These are phyloP conservation scores for Hirtodrosophila cameraria DNA, from an alignment of 2,888 invertebrate genomes.

Conservation along the genomic window DNA sequence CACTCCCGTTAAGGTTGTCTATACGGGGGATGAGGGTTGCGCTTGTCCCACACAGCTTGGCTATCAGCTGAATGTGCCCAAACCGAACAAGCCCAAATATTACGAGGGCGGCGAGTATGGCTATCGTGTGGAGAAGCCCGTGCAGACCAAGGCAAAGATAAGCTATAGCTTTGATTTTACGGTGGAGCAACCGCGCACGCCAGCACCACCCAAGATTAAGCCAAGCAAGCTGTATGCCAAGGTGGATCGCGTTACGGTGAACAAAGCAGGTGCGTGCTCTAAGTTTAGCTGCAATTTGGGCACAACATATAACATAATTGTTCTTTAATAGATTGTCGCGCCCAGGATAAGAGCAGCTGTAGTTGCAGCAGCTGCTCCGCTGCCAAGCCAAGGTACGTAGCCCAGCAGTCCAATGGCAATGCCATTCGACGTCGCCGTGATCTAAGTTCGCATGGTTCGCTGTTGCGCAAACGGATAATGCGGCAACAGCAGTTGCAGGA, in stretches of 20 bases:
- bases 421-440: conserved; percentile 76
- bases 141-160: conserved; percentile 66
- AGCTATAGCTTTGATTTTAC: conserved; percentile 80
- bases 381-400: conserved; percentile 78
- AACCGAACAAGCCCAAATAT: conserved; percentile 42
- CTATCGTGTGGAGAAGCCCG: conserved; percentile 78
- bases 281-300: not conserved
- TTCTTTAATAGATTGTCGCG: conserved; percentile 59
- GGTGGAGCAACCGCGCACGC: conserved; percentile 78
- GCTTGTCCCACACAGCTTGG: conserved; percentile 74
- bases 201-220: conserved; percentile 42
- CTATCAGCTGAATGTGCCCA: conserved; percentile 74
- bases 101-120: conserved; percentile 61
- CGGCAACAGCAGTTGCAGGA: conserved; percentile 62
- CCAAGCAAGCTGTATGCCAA: conserved; percentile 70
- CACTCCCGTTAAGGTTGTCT: conserved; percentile 71
- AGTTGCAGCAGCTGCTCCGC: conserved; percentile 56
- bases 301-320: not conserved
- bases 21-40: conserved; percentile 78
- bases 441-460: conserved; percentile 46
- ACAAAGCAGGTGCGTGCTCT: conserved; percentile 70
- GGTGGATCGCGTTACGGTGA: conserved; percentile 72
- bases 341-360: conserved; percentile 57
- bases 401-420: conserved; percentile 48
- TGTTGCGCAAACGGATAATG: conserved; percentile 61